These are phyloP conservation scores for Drosophila gaucha DNA, from an alignment of 2,888 invertebrate genomes.

Conservation along the genomic window DNA sequence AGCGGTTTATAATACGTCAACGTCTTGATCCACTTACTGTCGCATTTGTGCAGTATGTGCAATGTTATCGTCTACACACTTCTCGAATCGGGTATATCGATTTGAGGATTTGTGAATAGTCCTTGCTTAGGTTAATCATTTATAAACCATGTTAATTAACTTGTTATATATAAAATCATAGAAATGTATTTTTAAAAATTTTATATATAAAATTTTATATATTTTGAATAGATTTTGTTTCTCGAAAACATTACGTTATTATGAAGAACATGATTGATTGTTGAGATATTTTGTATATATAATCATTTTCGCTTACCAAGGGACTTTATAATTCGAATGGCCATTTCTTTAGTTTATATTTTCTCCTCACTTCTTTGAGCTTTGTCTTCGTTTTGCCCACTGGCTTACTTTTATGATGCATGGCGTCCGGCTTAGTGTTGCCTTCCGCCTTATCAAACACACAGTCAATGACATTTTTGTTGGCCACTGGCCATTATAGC, in stretches of 20 bases:
- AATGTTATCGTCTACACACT: constrained; percentile 4
- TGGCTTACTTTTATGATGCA: constrained; percentile 32
- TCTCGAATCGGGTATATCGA: neutral
- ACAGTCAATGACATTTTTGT: constrained; percentile 70
- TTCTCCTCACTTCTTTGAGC: neutral
- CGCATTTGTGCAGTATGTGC: constrained; percentile 19
- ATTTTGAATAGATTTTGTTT: too few relatives aligned
- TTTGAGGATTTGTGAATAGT: neutral
- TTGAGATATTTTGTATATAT: too few relatives aligned
- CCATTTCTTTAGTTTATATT: neutral
- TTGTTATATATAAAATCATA: neutral
- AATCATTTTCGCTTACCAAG: neutral
- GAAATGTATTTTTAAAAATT: too few relatives aligned
- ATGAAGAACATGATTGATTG: too few relatives aligned
- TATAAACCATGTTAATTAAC: too few relatives aligned
- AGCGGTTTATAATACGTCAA: constrained; percentile 22
- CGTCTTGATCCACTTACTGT: constrained; percentile 44
- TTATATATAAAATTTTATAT: too few relatives aligned
- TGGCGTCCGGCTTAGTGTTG: constrained; percentile 31
- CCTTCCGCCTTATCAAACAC: constrained; percentile 49
- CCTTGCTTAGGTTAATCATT: neutral
- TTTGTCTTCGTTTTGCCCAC: constrained; percentile 11
- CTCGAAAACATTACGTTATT: too few relatives aligned
- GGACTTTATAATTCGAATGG: neutral
- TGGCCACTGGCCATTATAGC: constrained; percentile 47